These are phyloP conservation scores for Ophonus ardosiacus DNA, from an alignment of 2,888 invertebrate species.

Conservation along the genomic window DNA sequence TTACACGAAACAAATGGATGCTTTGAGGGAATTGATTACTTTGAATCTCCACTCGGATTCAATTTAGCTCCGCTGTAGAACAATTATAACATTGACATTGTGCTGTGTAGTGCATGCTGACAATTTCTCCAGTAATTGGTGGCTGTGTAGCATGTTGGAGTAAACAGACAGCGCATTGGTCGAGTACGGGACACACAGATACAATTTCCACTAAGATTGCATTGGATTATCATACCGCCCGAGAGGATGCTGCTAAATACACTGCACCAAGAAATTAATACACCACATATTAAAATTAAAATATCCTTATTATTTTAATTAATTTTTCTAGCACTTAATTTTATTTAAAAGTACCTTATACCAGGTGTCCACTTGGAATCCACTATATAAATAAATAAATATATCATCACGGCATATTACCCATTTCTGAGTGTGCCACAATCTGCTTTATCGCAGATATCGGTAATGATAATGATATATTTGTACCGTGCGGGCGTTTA, in stretches of 20 bases:
- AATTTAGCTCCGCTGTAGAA: neutral
- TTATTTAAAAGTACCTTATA: too few relatives aligned
- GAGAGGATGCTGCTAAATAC: neutral
- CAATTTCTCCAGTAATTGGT: conserved; percentile 27
- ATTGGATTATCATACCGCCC: neutral
- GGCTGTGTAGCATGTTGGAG: conserved; percentile 11
- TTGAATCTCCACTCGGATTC: neutral
- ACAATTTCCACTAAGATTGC: neutral
- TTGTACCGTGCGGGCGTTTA: too few relatives aligned
- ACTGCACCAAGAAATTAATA: too few relatives aligned
- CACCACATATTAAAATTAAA: too few relatives aligned
- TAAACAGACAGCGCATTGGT: neutral
- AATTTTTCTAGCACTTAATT: too few relatives aligned
- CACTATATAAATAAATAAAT: too few relatives aligned
- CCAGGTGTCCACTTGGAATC: too few relatives aligned
- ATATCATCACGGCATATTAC: too few relatives aligned
- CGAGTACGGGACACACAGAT: neutral
- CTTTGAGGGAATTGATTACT: neutral
- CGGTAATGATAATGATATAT: too few relatives aligned
- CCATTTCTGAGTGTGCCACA: too few relatives aligned
- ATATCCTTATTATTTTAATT: too few relatives aligned
- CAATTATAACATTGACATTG: conserved; percentile 28
- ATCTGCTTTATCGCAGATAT: too few relatives aligned
- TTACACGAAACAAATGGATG: neutral
- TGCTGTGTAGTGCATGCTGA: conserved; percentile 10